These are phyloP conservation scores for Lepidonotus clava DNA, from an alignment of 2,888 invertebrate species.

Conservation along the genomic window DNA sequence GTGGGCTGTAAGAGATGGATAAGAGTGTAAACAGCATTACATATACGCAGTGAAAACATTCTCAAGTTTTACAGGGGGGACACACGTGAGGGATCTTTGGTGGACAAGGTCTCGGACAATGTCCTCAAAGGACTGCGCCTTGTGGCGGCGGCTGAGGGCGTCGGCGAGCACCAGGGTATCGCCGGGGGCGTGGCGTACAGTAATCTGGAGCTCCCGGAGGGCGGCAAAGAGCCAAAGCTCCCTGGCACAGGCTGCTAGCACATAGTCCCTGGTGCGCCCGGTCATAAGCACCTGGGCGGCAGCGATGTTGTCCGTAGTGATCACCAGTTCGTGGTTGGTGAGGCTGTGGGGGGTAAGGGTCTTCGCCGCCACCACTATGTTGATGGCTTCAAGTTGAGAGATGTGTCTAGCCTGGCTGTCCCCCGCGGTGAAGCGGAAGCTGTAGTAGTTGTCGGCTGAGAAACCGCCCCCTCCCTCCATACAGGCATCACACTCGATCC, in stretches of 20 bases:
- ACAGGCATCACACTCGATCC: neutral
- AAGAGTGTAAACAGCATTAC: no score
- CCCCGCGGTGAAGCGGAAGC: neutral
- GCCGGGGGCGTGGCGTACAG: neutral
- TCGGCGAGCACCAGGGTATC: neutral
- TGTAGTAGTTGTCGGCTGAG: neutral
- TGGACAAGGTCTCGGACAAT: no score
- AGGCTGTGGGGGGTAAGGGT: neutral
- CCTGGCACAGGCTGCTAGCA: neutral
- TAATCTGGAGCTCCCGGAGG: neutral
- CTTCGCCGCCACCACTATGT: neutral
- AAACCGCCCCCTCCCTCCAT: neutral
- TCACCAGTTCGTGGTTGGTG: neutral
- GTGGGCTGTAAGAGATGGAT: no score
- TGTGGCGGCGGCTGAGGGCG: no score
- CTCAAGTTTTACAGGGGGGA: no score
- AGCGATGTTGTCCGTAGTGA: neutral
- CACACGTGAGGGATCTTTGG: no score
- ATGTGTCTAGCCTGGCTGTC: neutral
- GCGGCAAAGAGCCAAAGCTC: neutral
- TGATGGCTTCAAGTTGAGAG: neutral
- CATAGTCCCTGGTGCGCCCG: neutral
- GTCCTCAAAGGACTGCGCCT: no score
- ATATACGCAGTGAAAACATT: no score
- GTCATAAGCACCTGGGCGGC: neutral